Percentiles rank a stretch among this genome's conserved stretches.
Conservation (phyloP, 2,888 invertebrate genomes). For the Mystacides longicornis region DNA sequence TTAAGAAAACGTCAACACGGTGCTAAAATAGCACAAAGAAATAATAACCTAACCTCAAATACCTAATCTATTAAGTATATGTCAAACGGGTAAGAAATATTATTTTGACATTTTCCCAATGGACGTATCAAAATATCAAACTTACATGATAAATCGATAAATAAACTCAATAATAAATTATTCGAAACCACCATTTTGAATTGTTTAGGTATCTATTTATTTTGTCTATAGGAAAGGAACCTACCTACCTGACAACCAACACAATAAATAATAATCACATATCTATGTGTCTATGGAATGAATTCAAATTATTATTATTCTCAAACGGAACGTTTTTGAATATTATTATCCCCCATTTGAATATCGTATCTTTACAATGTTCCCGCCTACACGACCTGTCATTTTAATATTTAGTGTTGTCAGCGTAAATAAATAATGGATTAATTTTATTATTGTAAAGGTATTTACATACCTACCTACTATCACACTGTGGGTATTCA, state of each 20-base stretch:
- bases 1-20: no score
- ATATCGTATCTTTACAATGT: not conserved
- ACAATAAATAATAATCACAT: no score
- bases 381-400: slow-evolving; percentile 1
- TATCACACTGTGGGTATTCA: not conserved
- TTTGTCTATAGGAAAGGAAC: no score
- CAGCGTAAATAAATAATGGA: slow-evolving; percentile 2
- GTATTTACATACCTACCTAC: not conserved
- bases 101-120: not conserved
- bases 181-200: not conserved
- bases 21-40: no score
- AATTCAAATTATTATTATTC: no score
- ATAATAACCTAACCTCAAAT: not conserved
- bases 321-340: not conserved
- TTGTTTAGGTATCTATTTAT: not conserved
- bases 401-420: slow-evolving; percentile 2
- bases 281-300: no score
- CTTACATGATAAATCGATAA: not conserved
- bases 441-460: not conserved
- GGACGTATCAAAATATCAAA: not conserved
- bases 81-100: not conserved
- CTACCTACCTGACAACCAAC: no score
- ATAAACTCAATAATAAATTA: not conserved
- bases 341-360: not conserved
- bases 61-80: not conserved